Percentiles rank a stretch among this genome's conserved stretches.
These are phyloP conservation scores for Slavum lentiscoides DNA, from an alignment of 2,888 invertebrate species.

Conservation along the genomic window DNA sequence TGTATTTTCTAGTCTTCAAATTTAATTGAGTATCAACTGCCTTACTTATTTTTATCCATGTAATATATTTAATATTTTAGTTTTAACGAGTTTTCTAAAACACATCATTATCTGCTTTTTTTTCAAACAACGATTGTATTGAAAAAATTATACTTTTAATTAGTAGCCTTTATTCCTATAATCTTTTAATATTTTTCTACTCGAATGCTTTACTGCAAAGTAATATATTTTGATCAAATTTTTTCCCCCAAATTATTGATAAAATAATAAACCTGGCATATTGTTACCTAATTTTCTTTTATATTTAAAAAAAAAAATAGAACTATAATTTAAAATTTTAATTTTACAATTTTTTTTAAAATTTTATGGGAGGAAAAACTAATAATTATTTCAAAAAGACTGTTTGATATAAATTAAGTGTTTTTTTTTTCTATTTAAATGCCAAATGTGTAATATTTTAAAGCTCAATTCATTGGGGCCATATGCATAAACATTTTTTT, in stretches of 20 bases:
- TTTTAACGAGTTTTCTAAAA: conserved; percentile 5
- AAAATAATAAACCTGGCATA: background rate
- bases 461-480: conserved; percentile 44
- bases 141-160: background rate
- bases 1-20: conserved; percentile 46
- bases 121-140: background rate
- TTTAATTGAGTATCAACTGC: conserved; percentile 20
- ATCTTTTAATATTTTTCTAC: background rate
- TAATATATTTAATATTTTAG: conserved; percentile 23
- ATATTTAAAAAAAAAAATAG: background rate
- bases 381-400: conserved; percentile 25
- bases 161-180: background rate
- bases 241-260: background rate
- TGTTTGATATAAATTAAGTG: conserved; percentile 16
- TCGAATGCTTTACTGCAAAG: background rate
- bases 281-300: conserved; percentile 13
- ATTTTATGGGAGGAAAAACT: background rate
- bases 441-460: conserved; percentile 28
- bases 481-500: conserved; percentile 12
- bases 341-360: background rate
- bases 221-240: background rate
- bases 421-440: conserved; percentile 23
- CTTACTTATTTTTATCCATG: conserved; percentile 27
- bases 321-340: background rate
- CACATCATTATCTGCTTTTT: conserved; percentile 2